Evolutionary conservation across 2,888 invertebrate species (phyloP), one percentile per base, ranked within the genome.

Genomic region (Acleris holmiana): DNA sequence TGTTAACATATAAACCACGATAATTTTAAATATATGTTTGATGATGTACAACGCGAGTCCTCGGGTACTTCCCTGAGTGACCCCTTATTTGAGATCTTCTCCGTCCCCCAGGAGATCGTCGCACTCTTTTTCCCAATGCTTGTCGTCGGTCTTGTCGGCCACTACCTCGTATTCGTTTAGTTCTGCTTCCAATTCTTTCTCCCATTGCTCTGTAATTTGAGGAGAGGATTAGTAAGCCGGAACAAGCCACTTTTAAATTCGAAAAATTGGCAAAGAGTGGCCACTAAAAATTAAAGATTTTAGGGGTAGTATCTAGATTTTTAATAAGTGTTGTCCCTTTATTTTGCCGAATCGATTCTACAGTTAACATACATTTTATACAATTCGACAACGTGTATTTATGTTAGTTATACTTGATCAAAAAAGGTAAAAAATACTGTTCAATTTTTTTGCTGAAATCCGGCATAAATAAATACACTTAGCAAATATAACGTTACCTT

Each of bases 121-220:
- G 76, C 96, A 95, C 77, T 96, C 95, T 69, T 94, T 94, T 83
- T 96, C 96, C 94, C 95, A 94, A 71, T 94, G 94, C 67, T 93
- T 93, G 71, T 93, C 94, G 59, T 90, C 89, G 1, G 74, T 80
- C 2, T 83, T 79, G 74, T 89, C 91, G 0, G 90, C 91, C 49
- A 98, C 97, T 74, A 98, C 97, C 90, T 99, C 98, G 88, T 97
- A 99, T 85, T 98, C 98, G 86, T 98, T 97, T 75, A 99, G 94
- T 91, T 99, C 98, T 56, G 98, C 98, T 84, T 98, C 98, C 82
- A 99, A 93, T 90, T 99, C 98, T 85, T 97, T 97, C 93, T 99
- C 99, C 98, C 98, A 98, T 93, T 98, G 98, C 89, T 97, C 97
- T 95, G 96, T 93, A 89, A 89, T 56, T 63, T 61, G 13, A 10